These are phyloP conservation scores for Astatotilapia flaviijosephi DNA, from an alignment of 2,113 vertebrate species.

Conservation along the genomic window DNA sequence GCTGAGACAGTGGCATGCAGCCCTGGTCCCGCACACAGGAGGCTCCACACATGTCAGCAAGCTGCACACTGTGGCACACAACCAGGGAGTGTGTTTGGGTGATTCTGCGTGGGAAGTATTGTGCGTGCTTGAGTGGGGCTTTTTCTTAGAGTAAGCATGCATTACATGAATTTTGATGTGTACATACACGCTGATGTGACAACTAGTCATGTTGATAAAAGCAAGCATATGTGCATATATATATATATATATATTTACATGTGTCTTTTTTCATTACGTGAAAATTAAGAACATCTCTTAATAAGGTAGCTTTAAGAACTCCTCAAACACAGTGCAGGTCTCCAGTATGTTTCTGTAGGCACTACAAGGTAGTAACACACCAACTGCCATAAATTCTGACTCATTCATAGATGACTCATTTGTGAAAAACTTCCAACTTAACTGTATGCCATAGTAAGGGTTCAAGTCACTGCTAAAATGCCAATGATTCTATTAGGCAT, in stretches of 20 bases:
- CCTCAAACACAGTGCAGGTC: background rate
- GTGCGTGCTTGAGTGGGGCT: background rate
- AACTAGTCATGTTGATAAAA: background rate
- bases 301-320: background rate
- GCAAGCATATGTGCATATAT: fast-evolving
- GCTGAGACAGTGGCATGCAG: slow-evolving; percentile 49
- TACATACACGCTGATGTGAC: background rate
- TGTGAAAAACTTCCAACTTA: background rate
- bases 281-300: background rate
- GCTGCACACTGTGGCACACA: slow-evolving; percentile 25
- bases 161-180: background rate
- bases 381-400: background rate
- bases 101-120: background rate
- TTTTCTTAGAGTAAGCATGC: background rate
- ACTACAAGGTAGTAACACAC: background rate
- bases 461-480: background rate
- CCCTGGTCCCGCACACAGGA: slow-evolving; percentile 22
- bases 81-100: background rate
- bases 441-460: background rate
- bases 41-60: slow-evolving; percentile 49
- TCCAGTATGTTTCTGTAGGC: background rate
- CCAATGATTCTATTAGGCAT: background rate
- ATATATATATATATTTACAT: no score
- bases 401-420: background rate
- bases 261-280: background rate